Percentiles rank a stretch among this genome's conserved stretches.
Conservation (phyloP, 2,113 vertebrate genomes). For the Syngnathus scovelli region DNA sequence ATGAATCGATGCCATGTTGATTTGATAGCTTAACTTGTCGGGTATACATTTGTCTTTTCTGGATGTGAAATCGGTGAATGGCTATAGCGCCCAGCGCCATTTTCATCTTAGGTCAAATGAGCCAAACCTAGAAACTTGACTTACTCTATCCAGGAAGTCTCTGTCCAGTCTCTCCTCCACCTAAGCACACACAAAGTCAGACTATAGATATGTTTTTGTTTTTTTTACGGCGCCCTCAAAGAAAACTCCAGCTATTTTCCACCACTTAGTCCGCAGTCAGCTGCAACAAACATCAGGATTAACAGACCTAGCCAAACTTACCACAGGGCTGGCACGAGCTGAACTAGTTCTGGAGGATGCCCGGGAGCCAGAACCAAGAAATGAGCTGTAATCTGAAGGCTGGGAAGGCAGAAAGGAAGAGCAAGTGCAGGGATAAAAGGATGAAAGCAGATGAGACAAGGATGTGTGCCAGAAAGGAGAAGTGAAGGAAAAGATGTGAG, state of each 20-base stretch:
- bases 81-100: background rate
- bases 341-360: slow-evolving; percentile 90
- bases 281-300: background rate
- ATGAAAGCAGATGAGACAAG: background rate
- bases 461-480: background rate
- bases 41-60: background rate
- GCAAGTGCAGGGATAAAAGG: background rate
- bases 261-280: background rate
- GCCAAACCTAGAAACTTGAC: background rate
- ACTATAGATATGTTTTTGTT: background rate
- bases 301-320: slow-evolving; percentile 67
- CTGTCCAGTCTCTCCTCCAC: slow-evolving; percentile 75
- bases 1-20: background rate
- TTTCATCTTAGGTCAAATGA: background rate
- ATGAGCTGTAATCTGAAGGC: slow-evolving; percentile 78
- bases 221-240: background rate
- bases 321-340: slow-evolving; percentile 94
- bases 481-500: background rate
- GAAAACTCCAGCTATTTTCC: background rate
- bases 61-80: too few relatives aligned
- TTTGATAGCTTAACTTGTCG: background rate
- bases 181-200: slow-evolving; percentile 38
- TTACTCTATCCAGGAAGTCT: slow-evolving; percentile 81
- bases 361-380: slow-evolving; percentile 82
- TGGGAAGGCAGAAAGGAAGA: background rate